A percentile compares a stretch with the other conserved stretches of the same genome.
Evolutionary conservation across 37 sponge, comb jelly and placozoan genomes (phyloP).

Genomic region (Haliclona indistincta): DNA sequence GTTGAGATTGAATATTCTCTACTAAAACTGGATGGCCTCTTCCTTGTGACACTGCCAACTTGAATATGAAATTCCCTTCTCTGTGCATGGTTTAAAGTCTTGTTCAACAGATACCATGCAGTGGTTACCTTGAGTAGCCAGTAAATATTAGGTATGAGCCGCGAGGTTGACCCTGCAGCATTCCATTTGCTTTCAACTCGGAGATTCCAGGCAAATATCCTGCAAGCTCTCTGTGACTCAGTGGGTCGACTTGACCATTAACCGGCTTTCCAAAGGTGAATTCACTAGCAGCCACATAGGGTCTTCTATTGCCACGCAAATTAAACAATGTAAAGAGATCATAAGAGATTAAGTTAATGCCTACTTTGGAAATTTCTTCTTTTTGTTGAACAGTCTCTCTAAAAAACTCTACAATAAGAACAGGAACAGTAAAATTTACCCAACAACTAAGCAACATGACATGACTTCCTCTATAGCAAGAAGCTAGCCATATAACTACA

Average conservation of each 20-base stretch:
- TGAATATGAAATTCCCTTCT: background rate
- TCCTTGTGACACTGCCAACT: background rate
- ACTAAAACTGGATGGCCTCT: background rate
- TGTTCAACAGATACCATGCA: background rate
- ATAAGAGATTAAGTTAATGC: background rate
- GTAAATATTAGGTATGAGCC: constrained; percentile 6
- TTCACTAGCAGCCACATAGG: background rate
- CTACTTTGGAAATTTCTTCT: background rate
- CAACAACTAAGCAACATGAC: too few species aligned
- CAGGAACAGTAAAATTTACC: background rate
- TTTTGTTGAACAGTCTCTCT: background rate
- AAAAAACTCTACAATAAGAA: background rate
- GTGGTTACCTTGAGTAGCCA: background rate
- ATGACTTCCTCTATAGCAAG: too few species aligned
- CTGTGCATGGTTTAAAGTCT: background rate
- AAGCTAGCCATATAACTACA: too few species aligned
- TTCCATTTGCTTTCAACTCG: background rate
- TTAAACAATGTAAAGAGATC: background rate
- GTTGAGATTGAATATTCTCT: background rate
- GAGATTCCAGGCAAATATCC: background rate
- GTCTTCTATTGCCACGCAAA: background rate
- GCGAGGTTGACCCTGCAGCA: background rate
- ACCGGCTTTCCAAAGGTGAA: background rate
- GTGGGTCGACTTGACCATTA: background rate
- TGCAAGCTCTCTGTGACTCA: background rate